phyloP scores from a whole-genome alignment of 2,888 invertebrate genomes.

The Euzophera pinguis region DNA sequence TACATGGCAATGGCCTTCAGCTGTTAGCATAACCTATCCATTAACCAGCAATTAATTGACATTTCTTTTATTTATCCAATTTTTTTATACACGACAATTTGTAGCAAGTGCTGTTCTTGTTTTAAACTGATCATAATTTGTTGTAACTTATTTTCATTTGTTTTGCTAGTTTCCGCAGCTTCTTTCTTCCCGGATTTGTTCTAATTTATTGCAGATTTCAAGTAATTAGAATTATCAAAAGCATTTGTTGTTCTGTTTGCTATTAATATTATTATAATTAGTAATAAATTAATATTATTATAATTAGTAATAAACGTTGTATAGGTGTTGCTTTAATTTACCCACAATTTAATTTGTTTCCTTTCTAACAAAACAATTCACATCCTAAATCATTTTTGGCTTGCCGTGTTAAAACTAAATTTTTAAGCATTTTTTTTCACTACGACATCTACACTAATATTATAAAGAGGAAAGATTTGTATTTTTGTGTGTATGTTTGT shows the following conservation, averaged over 20 bases:
- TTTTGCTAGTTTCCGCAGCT: neutral
- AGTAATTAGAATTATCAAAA: no score
- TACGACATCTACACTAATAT: neutral
- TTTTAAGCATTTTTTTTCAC: neutral
- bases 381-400: no score
- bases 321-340: slow-evolving; percentile 6
- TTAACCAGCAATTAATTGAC: no score
- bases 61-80: no score
- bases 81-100: no score
- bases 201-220: slow-evolving; percentile 9
- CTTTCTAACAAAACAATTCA: neutral
- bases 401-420: no score
- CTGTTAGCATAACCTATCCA: no score
- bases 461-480: no score
- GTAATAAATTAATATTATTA: no score
- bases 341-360: slow-evolving; percentile 6
- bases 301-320: slow-evolving; percentile 4
- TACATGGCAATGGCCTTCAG: no score
- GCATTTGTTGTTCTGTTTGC: neutral
- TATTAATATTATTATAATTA: no score
- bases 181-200: slow-evolving; percentile 1
- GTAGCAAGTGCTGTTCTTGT: slow-evolving; percentile 18
- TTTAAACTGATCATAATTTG: slow-evolving; percentile 5
- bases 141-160: slow-evolving; percentile 3
- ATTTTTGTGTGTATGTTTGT: no score